Evolutionary conservation across 2,797 vertebrate species (phyloP).

Genomic region (Enteromius afrohamiltoni): DNA sequence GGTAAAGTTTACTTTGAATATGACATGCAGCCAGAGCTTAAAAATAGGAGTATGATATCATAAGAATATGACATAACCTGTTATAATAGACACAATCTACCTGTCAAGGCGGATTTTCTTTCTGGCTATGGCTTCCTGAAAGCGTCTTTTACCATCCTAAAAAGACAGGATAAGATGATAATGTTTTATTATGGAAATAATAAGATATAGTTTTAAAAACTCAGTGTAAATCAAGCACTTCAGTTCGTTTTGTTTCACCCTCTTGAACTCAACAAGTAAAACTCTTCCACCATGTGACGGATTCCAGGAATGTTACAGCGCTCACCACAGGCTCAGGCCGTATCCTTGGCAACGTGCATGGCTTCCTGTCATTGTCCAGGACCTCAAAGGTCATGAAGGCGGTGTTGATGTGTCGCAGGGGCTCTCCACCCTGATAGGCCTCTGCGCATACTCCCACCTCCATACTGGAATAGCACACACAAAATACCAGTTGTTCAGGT

Average conservation of each 20-base stretch:
- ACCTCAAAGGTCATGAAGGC: conserved; percentile 98
- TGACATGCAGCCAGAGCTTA: conserved; percentile 10
- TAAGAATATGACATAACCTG: conserved; percentile 8
- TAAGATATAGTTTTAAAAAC: not conserved
- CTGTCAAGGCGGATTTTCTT: conserved; percentile 95
- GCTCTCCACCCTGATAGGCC: conserved; percentile 88
- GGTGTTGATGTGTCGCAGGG: conserved; percentile 90
- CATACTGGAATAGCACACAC: conserved; percentile 80
- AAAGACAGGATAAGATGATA: conserved; percentile 24
- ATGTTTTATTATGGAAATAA: not conserved
- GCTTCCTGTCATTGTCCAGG: conserved; percentile 82
- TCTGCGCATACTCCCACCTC: conserved; percentile 96
- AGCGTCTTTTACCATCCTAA: conserved; percentile 92
- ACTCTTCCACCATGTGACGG: conserved; percentile 16
- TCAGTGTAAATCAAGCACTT: not conserved
- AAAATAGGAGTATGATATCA: conserved; percentile 8
- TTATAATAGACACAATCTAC: conserved; percentile 62
- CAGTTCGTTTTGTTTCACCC: conserved; percentile 4
- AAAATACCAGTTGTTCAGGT: not conserved
- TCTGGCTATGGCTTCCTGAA: conserved; percentile 90
- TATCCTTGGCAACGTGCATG: conserved; percentile 82
- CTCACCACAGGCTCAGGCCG: conserved; percentile 90
- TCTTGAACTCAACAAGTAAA: conserved; percentile 12
- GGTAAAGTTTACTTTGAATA: conserved; percentile 9
- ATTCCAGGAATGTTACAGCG: conserved; percentile 40